Conservation (phyloP, 2,888 invertebrate species). For the Oxyteleia sp. region DNA sequence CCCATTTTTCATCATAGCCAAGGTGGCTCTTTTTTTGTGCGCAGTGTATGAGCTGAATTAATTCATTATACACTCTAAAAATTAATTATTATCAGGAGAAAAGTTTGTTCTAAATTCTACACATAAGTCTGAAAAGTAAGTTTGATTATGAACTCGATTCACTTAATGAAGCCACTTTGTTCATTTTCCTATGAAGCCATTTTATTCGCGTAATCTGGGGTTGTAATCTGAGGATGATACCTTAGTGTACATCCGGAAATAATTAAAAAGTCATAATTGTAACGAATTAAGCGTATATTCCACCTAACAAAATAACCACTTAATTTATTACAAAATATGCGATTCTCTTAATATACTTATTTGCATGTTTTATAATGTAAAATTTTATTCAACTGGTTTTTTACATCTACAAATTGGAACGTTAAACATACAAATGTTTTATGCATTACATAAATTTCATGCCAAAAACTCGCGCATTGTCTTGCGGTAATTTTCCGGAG, state of each 20-base stretch:
- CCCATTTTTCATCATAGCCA: no score
- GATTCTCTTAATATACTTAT: no score
- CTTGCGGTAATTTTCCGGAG: slow-evolving; percentile 17
- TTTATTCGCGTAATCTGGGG: slow-evolving; percentile 16
- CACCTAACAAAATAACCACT: no score
- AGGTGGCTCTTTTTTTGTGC: no score
- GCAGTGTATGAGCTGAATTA: no score
- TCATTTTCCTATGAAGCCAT: slow-evolving; percentile 34
- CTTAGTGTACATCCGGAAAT: not conserved
- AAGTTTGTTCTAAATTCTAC: not conserved
- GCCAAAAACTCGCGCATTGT: not conserved
- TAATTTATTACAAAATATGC: no score
- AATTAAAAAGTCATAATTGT: no score
- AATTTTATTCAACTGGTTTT: not conserved
- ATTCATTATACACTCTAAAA: no score
- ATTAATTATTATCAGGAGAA: no score
- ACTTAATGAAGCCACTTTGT: slow-evolving; percentile 27
- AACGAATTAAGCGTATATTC: no score
- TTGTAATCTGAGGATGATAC: not conserved
- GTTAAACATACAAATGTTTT: slow-evolving; percentile 4
- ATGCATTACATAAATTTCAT: not conserved
- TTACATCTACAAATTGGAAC: slow-evolving; percentile 1
- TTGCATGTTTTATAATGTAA: not conserved
- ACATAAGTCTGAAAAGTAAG: slow-evolving; percentile 14
- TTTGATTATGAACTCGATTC: slow-evolving; percentile 27